Conservation (phyloP, 2,113 vertebrate genomes). For the Cyphomyrus discorhynchus region DNA sequence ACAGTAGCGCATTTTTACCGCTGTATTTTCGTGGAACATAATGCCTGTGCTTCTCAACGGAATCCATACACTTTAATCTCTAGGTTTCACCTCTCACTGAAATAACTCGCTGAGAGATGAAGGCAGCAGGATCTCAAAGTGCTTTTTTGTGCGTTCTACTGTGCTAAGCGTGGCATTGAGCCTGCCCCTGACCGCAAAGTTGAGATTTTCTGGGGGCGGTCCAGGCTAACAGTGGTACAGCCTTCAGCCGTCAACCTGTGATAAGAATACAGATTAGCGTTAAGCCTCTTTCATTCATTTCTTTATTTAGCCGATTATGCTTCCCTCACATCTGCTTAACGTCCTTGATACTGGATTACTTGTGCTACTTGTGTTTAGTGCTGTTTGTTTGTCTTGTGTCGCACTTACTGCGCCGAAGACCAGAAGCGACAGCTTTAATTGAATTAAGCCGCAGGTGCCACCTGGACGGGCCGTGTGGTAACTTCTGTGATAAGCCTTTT, state of each 20-base stretch:
- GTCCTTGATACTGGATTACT: background rate
- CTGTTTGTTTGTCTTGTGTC: background rate
- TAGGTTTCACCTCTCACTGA: background rate
- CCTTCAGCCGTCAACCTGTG: background rate
- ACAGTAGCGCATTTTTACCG: background rate
- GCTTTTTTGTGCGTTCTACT: background rate
- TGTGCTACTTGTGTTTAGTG: background rate
- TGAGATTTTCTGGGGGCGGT: background rate
- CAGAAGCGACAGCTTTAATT: background rate
- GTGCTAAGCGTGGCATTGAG: background rate
- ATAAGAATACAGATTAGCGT: constrained; percentile 1
- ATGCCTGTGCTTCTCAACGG: background rate
- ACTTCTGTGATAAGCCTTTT: background rate
- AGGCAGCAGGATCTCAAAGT: background rate
- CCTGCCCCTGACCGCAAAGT: background rate
- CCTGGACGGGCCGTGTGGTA: background rate
- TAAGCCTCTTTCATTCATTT: background rate
- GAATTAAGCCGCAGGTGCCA: background rate
- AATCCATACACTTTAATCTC: background rate
- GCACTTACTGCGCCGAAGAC: background rate
- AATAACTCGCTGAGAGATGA: background rate
- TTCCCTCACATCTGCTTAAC: background rate
- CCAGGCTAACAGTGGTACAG: background rate
- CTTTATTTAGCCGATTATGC: background rate
- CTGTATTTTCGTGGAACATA: background rate